phyloP scores from a whole-genome alignment of 2,113 vertebrate genomes.

The Phrynosoma blainvillii region DNA sequence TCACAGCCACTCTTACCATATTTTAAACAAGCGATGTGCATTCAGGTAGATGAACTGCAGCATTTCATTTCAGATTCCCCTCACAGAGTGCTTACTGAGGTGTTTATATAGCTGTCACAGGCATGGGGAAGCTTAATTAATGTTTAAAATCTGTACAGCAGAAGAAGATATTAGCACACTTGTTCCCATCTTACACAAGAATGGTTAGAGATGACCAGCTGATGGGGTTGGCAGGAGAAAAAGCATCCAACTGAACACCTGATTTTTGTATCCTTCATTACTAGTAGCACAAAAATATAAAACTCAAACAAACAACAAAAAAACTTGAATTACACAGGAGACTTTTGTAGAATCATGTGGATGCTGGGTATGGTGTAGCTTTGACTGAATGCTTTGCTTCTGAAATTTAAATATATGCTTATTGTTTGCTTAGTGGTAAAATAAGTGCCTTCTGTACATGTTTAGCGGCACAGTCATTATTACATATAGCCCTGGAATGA shows the following conservation, averaged over 20 bases:
- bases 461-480: not conserved
- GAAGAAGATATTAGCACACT: slow-evolving; percentile 8
- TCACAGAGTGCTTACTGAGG: slow-evolving; percentile 21
- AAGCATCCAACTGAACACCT: not conserved
- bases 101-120: slow-evolving; percentile 19
- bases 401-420: not conserved
- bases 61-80: slow-evolving; percentile 13
- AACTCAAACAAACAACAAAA: too few relatives aligned
- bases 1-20: not conserved
- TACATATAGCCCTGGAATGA: not conserved
- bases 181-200: not conserved
- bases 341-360: not conserved
- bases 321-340: not conserved
- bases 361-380: not conserved
- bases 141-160: not conserved
- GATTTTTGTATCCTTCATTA: not conserved
- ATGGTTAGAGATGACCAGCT: not conserved
- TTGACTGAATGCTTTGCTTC: not conserved
- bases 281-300: not conserved
- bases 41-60: not conserved
- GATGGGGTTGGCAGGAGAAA: not conserved
- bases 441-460: not conserved
- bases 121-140: slow-evolving; percentile 21
- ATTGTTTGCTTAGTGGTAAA: not conserved
- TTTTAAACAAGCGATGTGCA: not conserved